These are phyloP conservation scores for Mesoligia furuncula DNA, from an alignment of 2,888 invertebrate genomes.

Conservation along the genomic window DNA sequence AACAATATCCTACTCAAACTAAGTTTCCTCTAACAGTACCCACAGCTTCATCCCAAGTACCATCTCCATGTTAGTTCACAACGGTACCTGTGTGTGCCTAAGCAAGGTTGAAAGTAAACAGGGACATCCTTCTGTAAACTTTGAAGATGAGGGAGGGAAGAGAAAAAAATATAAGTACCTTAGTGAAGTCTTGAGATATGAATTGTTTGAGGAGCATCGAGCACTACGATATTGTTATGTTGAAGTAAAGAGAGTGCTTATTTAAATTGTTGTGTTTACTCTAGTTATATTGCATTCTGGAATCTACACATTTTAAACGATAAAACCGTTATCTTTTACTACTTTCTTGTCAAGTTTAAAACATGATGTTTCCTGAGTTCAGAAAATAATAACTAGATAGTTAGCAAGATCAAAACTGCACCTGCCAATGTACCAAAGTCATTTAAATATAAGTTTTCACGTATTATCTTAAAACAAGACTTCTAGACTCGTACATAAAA, in stretches of 20 bases:
- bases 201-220: constrained; percentile 19
- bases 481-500: neutral
- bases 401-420: too few species aligned
- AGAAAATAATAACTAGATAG: too few species aligned
- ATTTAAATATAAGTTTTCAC: too few species aligned
- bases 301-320: too few species aligned
- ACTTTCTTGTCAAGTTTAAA: neutral
- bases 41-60: neutral
- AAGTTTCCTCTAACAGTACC: neutral
- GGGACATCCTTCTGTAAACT: constrained; percentile 54
- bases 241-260: neutral
- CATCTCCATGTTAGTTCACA: constrained; percentile 20
- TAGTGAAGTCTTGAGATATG: constrained; percentile 8
- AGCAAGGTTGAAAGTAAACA: constrained; percentile 61
- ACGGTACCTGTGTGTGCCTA: constrained; percentile 56
- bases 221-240: neutral
- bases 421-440: too few species aligned
- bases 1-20: neutral
- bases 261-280: neutral
- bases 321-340: too few species aligned
- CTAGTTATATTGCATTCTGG: neutral
- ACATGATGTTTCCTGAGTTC: neutral
- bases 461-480: too few species aligned
- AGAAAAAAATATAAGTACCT: constrained; percentile 26
- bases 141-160: constrained; percentile 30